Evolutionary conservation across 2,113 vertebrate genomes (phyloP).

Genomic region (Peromyscus polionotus): DNA sequence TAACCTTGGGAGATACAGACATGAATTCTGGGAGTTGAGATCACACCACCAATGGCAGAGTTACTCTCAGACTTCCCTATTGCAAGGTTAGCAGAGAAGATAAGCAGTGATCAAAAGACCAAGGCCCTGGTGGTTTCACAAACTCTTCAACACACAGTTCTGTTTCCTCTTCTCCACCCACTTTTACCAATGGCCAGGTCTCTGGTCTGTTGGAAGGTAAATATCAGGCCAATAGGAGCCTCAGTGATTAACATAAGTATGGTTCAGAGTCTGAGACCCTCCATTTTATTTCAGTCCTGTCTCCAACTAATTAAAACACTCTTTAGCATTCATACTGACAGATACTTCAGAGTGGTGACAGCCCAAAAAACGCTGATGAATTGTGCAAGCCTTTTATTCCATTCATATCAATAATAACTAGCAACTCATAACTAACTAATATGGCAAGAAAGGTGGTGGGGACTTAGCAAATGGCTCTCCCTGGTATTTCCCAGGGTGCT

Average conservation of each 20-base stretch:
- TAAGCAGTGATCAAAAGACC: background rate
- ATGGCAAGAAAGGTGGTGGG: slow-evolving; percentile 1
- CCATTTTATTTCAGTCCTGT: slow-evolving; percentile 50
- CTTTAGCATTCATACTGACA: slow-evolving; percentile 19
- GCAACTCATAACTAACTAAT: slow-evolving; percentile 20
- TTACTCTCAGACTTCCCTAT: background rate
- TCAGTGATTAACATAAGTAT: slow-evolving; percentile 21
- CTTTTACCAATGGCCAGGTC: background rate
- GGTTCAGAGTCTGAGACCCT: background rate
- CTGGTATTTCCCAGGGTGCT: background rate
- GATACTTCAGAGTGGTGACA: background rate
- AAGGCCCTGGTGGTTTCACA: background rate
- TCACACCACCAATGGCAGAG: background rate
- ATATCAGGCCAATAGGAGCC: background rate
- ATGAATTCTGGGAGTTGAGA: slow-evolving; percentile 1
- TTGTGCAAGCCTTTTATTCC: slow-evolving; percentile 30
- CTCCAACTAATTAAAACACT: slow-evolving; percentile 22
- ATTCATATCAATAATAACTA: slow-evolving; percentile 54
- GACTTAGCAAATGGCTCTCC: slow-evolving; percentile 34
- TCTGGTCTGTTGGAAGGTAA: background rate
- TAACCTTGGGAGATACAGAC: background rate
- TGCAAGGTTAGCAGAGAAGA: background rate
- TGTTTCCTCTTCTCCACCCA: slow-evolving; percentile 28
- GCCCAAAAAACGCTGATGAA: slow-evolving; percentile 32
- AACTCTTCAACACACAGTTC: slow-evolving; percentile 2